phyloP scores from a whole-genome alignment of 2,113 vertebrate genomes.

The Coryphaenoides rupestris region DNA sequence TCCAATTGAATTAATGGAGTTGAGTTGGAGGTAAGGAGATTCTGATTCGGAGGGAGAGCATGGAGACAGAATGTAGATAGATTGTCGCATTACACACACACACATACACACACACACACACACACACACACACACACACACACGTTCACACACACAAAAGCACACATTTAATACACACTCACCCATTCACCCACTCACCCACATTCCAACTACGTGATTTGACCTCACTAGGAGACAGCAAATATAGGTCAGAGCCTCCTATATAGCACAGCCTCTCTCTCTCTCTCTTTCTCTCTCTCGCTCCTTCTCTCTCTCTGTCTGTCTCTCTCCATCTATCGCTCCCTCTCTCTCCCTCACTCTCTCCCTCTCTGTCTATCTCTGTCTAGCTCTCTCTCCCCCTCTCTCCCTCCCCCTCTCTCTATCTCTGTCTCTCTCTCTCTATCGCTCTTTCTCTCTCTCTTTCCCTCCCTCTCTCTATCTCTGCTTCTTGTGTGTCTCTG shows the following conservation, averaged over 20 bases:
- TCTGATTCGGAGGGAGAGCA: no score
- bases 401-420: neutral
- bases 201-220: no score
- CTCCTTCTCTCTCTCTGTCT: neutral
- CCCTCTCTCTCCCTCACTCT: neutral
- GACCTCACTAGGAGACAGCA: neutral
- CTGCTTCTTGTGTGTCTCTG: neutral
- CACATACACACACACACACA: constrained; percentile 1
- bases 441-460: neutral
- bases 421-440: neutral
- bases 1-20: neutral
- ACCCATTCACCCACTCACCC: neutral
- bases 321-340: neutral
- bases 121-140: constrained; percentile 6
- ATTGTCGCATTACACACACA: no score
- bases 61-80: neutral
- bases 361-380: neutral
- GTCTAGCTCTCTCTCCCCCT: neutral
- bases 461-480: neutral
- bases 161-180: neutral
- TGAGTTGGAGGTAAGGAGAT: neutral
- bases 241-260: constrained; percentile 40
- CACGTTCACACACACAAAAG: neutral
- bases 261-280: neutral
- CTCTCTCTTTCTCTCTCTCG: constrained; percentile 1